A percentile compares a stretch with the other conserved stretches of the same genome.
These are phyloP conservation scores for Crocuta crocuta DNA, from an alignment of 2,113 vertebrate species.

Conservation along the genomic window DNA sequence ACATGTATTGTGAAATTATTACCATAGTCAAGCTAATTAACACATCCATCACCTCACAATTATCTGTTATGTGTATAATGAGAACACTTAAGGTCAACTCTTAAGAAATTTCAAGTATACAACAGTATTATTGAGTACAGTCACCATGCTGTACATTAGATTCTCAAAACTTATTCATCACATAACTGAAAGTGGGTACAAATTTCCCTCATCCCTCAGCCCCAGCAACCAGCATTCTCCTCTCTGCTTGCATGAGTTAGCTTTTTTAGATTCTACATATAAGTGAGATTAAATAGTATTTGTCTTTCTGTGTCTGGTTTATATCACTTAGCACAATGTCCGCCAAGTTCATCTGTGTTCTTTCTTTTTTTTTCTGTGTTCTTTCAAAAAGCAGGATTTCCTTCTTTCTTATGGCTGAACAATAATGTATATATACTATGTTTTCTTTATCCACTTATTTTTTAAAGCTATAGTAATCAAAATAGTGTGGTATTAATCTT, in stretches of 20 bases:
- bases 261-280: not conserved
- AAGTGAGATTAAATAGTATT: not conserved
- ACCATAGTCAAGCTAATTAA: not conserved
- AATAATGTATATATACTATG: not conserved
- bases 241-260: not conserved
- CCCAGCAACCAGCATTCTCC: not conserved
- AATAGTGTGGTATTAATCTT: not conserved
- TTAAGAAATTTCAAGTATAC: not conserved
- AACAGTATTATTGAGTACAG: not conserved
- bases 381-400: not conserved
- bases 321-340: not conserved
- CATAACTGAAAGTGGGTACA: not conserved
- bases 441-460: not conserved
- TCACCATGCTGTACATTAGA: not conserved
- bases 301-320: not conserved
- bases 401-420: not conserved
- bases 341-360: not conserved
- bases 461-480: not conserved
- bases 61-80: not conserved
- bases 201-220: not conserved
- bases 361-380: not conserved
- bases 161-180: not conserved
- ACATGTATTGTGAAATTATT: not conserved
- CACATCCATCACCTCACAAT: not conserved
- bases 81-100: not conserved